Base-by-base conservation (phyloP, 2,888 invertebrate species). In the Phortica magna region DNA sequence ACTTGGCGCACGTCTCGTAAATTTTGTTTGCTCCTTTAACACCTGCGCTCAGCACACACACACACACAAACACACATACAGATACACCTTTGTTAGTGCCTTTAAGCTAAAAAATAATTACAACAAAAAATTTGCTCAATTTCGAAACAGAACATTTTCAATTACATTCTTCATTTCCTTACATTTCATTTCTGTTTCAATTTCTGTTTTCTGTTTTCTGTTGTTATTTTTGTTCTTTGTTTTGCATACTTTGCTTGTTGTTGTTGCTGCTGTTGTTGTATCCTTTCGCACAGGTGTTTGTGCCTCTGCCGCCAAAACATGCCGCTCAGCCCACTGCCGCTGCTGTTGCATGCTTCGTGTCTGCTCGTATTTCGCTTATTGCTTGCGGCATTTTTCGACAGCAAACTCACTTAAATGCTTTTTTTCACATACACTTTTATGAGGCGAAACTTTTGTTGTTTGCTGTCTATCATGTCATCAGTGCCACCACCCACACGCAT, bases 121-220 rank as follows among this genome's bases (percentile, higher is more conserved):
- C 14, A 71, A 17, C 55, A 55, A 71, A 53, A 31, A 71, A 31
- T 71, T 53, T 71, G 70, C 22, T 71, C 39, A 55, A 55, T 55
- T 43, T 67, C 42, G 41, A 53, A 1, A 55, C 19, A 9, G 17
- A 71, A 65, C n/a, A 31, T 71, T 71, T 71, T 53, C 53, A 55
- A 55, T 71, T 71, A 71, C 12, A 31, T 55, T 22, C 55, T 53
- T 71, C 43, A 31, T 53, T 71, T 61, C 61, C n/a, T 61, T 61
- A 22, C 61, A 61, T 61, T 17, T 61, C 22, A 22, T 61, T 61
- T 61, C 12, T n/a, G 31, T 61, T 22, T 9, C 48, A 31, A 31
- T 31, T 48, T 48, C 9, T 48, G 48, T 14, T 12, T 14, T 12
- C 48, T 48, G 9, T 48, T 48, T 48, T 19, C 22, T 59, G 3